Evolutionary conservation across 1,140 invertebrate genomes (phyloP).

Genomic region (Pomacea maculata): DNA sequence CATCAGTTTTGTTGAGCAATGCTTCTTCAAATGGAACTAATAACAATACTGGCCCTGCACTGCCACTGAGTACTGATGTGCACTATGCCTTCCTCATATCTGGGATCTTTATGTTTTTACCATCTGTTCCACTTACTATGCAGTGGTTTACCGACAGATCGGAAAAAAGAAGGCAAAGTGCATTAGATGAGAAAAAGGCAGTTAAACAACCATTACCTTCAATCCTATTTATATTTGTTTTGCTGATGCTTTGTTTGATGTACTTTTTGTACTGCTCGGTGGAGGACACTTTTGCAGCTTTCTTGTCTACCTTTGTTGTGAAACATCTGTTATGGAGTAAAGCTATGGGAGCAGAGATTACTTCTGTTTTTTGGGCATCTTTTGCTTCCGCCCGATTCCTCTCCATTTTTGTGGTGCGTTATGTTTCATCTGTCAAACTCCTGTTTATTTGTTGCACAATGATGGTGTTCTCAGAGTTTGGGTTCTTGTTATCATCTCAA

Average conservation of each 20-base stretch:
- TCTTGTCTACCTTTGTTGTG: constrained; percentile 39
- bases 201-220: constrained; percentile 21
- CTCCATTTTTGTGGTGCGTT: constrained; percentile 32
- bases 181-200: neutral
- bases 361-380: constrained; percentile 32
- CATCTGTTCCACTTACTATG: constrained; percentile 10
- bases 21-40: neutral
- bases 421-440: constrained; percentile 25
- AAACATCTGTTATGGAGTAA: constrained; percentile 37
- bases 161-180: constrained; percentile 3
- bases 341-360: constrained; percentile 25
- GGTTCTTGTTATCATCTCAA: constrained; percentile 18
- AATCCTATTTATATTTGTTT: constrained; percentile 17
- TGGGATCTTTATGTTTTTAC: constrained; percentile 14
- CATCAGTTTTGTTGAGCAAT: neutral
- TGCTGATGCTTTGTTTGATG: constrained; percentile 19
- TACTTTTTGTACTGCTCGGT: constrained; percentile 39
- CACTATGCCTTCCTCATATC: constrained; percentile 28
- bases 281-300: constrained; percentile 43
- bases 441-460: constrained; percentile 16
- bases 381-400: constrained; percentile 34
- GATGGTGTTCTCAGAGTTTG: constrained; percentile 18
- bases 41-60: neutral
- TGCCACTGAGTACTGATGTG: constrained; percentile 14
- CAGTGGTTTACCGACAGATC: constrained; percentile 16